phyloP scores from a whole-genome alignment of 2,113 vertebrate genomes.

The Theristicus caerulescens region DNA sequence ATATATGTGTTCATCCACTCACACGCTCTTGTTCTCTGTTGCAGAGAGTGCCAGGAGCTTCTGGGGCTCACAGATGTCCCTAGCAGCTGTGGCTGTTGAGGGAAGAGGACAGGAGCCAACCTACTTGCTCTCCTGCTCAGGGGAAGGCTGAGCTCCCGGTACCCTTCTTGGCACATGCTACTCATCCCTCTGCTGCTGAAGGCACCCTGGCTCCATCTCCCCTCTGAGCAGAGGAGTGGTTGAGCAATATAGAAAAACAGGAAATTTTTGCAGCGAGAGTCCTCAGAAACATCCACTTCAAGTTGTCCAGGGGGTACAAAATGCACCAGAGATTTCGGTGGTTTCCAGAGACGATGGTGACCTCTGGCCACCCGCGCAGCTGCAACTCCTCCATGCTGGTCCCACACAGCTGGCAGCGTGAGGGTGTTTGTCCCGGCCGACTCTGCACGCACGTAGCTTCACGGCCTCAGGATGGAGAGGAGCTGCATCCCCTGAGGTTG shows the following conservation, averaged over 20 bases:
- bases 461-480: rapidly evolving
- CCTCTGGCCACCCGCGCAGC: rapidly evolving
- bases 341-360: not conserved
- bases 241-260: conserved; percentile 6
- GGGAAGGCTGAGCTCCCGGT: not conserved
- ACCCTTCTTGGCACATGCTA: rapidly evolving
- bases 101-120: not conserved
- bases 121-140: not conserved
- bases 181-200: not conserved
- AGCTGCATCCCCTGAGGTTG: not conserved
- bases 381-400: not conserved
- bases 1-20: not conserved
- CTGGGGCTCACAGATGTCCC: not conserved
- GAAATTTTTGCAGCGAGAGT: not conserved
- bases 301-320: not conserved
- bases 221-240: not conserved
- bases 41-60: not conserved
- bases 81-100: not conserved
- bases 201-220: not conserved
- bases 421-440: rapidly evolving
- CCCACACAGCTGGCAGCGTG: not conserved
- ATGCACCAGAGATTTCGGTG: not conserved
- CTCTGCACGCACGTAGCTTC: not conserved
- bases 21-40: not conserved
- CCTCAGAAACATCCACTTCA: not conserved